Base-by-base conservation (phyloP, 1,140 invertebrate genomes). In the Orussus abietinus region DNA sequence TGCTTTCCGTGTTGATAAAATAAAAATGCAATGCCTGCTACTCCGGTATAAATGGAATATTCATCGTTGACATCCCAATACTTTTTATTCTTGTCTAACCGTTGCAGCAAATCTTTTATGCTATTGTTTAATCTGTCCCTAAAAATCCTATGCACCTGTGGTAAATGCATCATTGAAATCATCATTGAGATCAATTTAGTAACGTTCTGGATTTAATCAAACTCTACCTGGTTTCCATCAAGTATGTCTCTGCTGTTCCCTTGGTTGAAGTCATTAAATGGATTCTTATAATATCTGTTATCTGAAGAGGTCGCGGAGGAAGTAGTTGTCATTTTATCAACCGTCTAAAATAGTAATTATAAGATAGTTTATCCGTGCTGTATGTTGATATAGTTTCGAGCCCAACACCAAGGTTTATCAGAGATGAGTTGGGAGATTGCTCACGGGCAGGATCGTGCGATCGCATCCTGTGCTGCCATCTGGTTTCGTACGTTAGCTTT, bases 31-130 rank as follows among this genome's bases (percentile, higher is more conserved):
- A 79, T 72, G 20, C 80, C 78, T 40, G 73, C 47, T 33, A 45
- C 61, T 41, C 78, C 78, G 10, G 76, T 79, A 25, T 79, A 79
- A 15, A 79, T 48, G 3, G 75, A 75, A 45, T 52, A 58, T 54
- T 80, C 76, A 31, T 61, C 31, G 9, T 17, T 22, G 7, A 41
- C 40, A 5, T 39, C 45, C 65, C 66, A 70, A 35, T 53, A 6
- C 18, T 40, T 49, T 40, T 65, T 49, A 17, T 55, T 51, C 10
- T 38, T 42, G 42, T 69, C 48, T 4, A 74, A 46, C 5, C 22
- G 43, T 4, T 51, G 5, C 4, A 68, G 18, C 11, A 66, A 46
- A 31, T 17, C 32, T n/a, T 61, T 51, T 38, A 43, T 52, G 12
- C 36, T 25, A 11, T 25, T 7, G 15, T 9, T 43, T 10, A 70